Evolutionary conservation across 2,113 vertebrate genomes (phyloP), one percentile per base, ranked within the genome.

Genomic region (Atrichornis clamosus): DNA sequence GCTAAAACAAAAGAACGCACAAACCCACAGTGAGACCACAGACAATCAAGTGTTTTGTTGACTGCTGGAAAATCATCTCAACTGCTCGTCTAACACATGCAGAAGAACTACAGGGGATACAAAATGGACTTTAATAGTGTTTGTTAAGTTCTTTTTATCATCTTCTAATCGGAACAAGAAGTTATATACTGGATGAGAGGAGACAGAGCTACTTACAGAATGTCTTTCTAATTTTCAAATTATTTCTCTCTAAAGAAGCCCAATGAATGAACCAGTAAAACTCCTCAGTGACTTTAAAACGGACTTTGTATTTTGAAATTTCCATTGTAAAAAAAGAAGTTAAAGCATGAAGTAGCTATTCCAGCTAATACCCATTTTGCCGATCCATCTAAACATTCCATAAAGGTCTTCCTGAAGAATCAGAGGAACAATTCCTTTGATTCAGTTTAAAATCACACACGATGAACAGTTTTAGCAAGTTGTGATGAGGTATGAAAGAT

Each of bases 1-100:
- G 98, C 99, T 99, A 86, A 84, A 97, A 68, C 15, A 90, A 95
- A 87, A 87, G 81, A 96, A 30, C 77, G 90, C 10, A 85, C 10
- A 89, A 91, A 70, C 27, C 22, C 86, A 80, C 49, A 24, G 22
- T 91, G 75, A 94, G 88, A 94, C 17, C 32, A 69, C 18, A 60
- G 10, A 37, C 21, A 88, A 76, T 55, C n/a, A 85, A 64, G 58
- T 58, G 68, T 75, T 91, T 82, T 83, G 58, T 69, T 87, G 49
- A 78, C 72, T 85, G 37, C 75, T 92, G 26, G n/a, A 80, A 90
- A 83, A 60, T 41, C 39, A 91, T 64, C 87, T 70, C 35, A 82
- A 84, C 26, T 63, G 39, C 59, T 77, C 94, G 55, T 52, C 72
- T 81, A 67, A 76, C 20, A 35, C 33, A 49, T 10, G 52, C 50